Evolutionary conservation across 2,113 vertebrate species (phyloP).

Genomic region (Vidua macroura): DNA sequence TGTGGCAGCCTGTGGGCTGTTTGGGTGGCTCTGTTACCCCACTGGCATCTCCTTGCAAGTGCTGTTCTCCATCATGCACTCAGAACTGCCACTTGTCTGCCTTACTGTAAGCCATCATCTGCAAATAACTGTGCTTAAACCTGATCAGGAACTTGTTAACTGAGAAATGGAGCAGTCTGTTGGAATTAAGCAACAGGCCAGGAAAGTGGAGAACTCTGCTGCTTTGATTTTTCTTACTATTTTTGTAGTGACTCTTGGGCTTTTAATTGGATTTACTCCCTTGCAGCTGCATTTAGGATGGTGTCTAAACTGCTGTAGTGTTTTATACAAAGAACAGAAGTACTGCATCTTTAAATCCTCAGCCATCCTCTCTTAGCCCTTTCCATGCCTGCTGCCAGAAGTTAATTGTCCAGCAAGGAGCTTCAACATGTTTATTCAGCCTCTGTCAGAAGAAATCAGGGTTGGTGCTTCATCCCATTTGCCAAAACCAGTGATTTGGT

Average conservation of each 20-base stretch:
- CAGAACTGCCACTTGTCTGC: not conserved
- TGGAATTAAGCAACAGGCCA: not conserved
- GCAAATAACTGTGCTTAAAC: not conserved
- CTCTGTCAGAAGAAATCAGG: not conserved
- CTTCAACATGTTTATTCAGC: not conserved
- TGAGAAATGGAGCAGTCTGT: not conserved
- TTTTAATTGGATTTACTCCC: not conserved
- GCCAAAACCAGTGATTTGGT: not conserved
- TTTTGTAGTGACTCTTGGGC: conserved; percentile 1
- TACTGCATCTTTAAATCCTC: conserved; percentile 43
- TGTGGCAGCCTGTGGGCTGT: not conserved
- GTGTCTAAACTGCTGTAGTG: not conserved
- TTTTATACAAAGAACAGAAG: not conserved
- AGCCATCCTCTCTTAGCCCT: not conserved
- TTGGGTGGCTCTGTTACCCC: not conserved
- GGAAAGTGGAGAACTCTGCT: not conserved
- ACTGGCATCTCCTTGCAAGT: not conserved
- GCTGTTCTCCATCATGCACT: not conserved
- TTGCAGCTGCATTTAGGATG: not conserved
- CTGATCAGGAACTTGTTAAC: not conserved
- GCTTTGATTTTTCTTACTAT: not conserved
- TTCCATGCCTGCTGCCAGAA: conserved; percentile 5
- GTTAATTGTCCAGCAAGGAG: not conserved
- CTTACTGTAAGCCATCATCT: not conserved
- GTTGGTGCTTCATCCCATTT: not conserved